Evolutionary conservation across 2,888 invertebrate genomes (phyloP), one percentile per base, ranked within the genome.

Genomic region (Erebia epiphron): DNA sequence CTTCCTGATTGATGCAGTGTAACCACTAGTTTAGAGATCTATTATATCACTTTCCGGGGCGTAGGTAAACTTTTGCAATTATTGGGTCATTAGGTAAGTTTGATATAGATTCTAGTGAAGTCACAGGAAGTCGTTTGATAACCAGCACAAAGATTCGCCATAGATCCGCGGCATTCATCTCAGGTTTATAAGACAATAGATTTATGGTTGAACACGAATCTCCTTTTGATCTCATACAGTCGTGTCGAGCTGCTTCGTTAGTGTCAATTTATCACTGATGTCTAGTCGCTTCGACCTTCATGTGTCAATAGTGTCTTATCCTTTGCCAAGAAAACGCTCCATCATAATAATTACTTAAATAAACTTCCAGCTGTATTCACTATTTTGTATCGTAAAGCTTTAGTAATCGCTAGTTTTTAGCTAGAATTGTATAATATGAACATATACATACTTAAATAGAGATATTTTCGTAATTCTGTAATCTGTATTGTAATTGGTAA

Each of bases 291-390:
- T 13, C 67, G 73, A 64, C 75, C 75, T 76, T 76, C 73, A 52
- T 26, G 52, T 76, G 75, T 75, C 75, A 72, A 75, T 73, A 62
- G 65, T 64, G 69, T 63, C 58, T 58, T 70, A 71, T 71, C 67
- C 63, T 54, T 65, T 75, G 75, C 75, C 75, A 75, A 75, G 72
- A 75, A 71, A 74, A 65, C 64, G 54, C n/a, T 73, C 57, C 67
- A 67, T 67, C 67, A 67, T 67, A 67, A 58, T 58, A 46, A 49
- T 58, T 14, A 49, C 43, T 65, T 41, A 43, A 46, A 57, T 46
- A 52, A 50, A 61, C 68, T 61, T 46, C 50, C 68, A 61, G 52
- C 52, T 65, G 41, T n/a, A 43, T 26, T 14, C 7, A 21, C 18
- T 46, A 11, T 43, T 61, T 61, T 21, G 43, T 43, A 61, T 57